Evolutionary conservation across 35 echinoderm and acorn worm genomes (phyloP), one percentile per base, ranked within the genome.

Genomic region (Amphiura filiformis): DNA sequence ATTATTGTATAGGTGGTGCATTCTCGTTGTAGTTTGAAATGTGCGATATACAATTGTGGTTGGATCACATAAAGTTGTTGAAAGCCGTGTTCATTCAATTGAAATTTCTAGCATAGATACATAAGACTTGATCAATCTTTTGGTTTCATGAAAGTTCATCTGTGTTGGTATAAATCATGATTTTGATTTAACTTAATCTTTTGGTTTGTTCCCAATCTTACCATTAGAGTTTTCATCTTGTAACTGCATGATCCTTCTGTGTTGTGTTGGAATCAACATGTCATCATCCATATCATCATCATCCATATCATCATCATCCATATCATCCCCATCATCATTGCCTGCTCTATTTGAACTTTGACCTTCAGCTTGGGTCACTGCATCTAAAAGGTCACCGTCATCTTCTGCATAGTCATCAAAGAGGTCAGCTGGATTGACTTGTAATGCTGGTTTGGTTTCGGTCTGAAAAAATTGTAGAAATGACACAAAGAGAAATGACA

Each of bases 371-470:
- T 93, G 90, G 4, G 83, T 93, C 22, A 91, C 89, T 31, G 95
- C 92, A 49, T 91, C 92, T 42, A 97, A 38, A 32, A 97, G 75
- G 76, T 94, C 95, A 39, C 61, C 61, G 26, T 97, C 95, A 75
- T 94, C 95, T 1, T 87, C 89, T n/a, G 89, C 93, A 78, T 88
- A 79, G 18, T 85, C 93, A 87, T 97, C 95, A 81, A 94, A 93
- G 0, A 97, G 86, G 61, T 97, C 95, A 42, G 92, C 86, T 38
- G 80, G 90, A 22, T 91, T 30, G 28, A 70, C 61, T n/a, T 70
- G 61, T 23, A 70, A 30, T 23, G 7, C 2, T 5, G 61, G 61
- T 70, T 70, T 80, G 78, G 38, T 5, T 12, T 36, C 78, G 35
- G 38, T 80, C 17, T 80, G 31, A 35, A n/a, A n/a, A n/a, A 31